Evolutionary conservation across 2,797 vertebrate genomes (phyloP).

Genomic region (Bovichtus variegatus): DNA sequence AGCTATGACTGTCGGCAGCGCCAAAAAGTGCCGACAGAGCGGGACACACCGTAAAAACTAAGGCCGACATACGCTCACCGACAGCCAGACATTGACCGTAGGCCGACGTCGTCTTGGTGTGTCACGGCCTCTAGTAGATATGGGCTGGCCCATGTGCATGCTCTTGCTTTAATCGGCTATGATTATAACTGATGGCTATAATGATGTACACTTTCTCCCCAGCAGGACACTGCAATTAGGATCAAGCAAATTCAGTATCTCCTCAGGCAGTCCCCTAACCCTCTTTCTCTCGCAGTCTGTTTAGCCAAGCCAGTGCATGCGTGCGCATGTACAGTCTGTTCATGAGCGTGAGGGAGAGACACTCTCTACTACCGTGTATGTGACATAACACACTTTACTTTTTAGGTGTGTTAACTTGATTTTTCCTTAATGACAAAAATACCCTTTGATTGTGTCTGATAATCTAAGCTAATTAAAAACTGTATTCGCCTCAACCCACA

Average conservation of each 20-base stretch:
- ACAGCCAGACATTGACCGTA: too few species aligned
- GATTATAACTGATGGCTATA: slow-evolving; percentile 91
- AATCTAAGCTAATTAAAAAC: background rate
- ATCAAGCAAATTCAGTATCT: slow-evolving; percentile 88
- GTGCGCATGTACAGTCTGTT: slow-evolving; percentile 6
- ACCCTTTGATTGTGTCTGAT: background rate
- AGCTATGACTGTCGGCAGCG: too few species aligned
- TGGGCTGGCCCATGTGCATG: slow-evolving; percentile 54
- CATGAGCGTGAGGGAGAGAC: background rate
- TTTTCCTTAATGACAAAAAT: background rate
- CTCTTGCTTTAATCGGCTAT: slow-evolving; percentile 86
- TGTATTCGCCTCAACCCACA: background rate
- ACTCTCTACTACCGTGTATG: background rate
- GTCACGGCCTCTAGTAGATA: slow-evolving; percentile 9
- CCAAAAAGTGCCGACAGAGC: too few species aligned
- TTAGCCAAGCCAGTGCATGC: slow-evolving; percentile 12
- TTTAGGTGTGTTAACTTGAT: background rate
- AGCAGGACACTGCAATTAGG: slow-evolving; percentile 90
- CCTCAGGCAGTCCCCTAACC: slow-evolving; percentile 84
- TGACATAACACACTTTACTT: background rate
- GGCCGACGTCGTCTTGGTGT: too few species aligned
- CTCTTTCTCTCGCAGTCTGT: slow-evolving; percentile 64
- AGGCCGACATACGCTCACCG: too few species aligned
- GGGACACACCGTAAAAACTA: too few species aligned
- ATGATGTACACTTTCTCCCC: slow-evolving; percentile 88